phyloP scores from a whole-genome alignment of 2,888 invertebrate species.

The Arctia plantaginis region DNA sequence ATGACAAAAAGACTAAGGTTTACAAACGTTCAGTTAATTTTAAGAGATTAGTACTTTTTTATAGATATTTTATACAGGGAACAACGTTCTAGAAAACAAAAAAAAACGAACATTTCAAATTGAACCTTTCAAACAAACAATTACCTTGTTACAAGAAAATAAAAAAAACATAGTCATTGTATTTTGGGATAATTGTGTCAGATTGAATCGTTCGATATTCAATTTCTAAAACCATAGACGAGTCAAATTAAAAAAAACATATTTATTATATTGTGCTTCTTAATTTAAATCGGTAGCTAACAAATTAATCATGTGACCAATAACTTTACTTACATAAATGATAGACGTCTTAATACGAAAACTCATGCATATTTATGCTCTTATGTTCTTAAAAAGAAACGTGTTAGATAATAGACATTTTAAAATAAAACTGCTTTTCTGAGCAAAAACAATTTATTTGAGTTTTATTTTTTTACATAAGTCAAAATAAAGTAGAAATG shows the following conservation, averaged over 20 bases:
- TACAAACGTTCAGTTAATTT: too few relatives aligned
- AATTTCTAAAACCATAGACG: neutral
- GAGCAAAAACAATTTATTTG: conserved; percentile 37
- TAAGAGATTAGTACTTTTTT: too few relatives aligned
- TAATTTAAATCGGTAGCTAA: neutral
- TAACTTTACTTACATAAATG: conserved; percentile 12
- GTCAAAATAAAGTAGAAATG: conserved; percentile 35
- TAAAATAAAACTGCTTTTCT: conserved; percentile 70
- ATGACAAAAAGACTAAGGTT: too few relatives aligned
- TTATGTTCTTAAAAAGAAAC: neutral
- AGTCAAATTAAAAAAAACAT: neutral
- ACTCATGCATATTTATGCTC: conserved; percentile 8
- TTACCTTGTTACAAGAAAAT: neutral
- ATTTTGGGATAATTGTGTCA: neutral
- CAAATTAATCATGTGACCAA: neutral
- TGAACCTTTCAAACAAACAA: too few relatives aligned
- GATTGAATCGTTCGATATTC: neutral
- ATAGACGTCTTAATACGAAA: conserved; percentile 20
- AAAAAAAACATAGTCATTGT: too few relatives aligned
- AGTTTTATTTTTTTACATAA: conserved; percentile 28
- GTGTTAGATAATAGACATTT: conserved; percentile 44
- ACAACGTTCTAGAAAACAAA: too few relatives aligned
- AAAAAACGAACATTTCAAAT: too few relatives aligned
- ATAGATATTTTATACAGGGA: too few relatives aligned
- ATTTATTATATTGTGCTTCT: neutral